Percentiles rank a stretch among this genome's conserved stretches.
These are phyloP conservation scores for Stichopus horrens DNA, from an alignment of 53 echinoderm and acorn worm species.

Conservation along the genomic window DNA sequence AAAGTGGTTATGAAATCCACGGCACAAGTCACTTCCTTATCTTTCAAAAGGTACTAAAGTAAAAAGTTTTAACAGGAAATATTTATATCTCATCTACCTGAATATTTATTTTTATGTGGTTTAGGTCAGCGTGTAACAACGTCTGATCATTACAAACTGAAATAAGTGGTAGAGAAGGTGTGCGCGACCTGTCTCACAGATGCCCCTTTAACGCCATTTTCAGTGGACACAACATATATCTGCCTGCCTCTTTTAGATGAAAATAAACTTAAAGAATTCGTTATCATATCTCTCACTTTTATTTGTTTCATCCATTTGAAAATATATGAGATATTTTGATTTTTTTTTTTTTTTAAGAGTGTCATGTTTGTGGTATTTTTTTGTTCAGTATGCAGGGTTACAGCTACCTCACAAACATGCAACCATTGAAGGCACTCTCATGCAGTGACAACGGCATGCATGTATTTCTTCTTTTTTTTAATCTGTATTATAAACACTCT, in stretches of 20 bases:
- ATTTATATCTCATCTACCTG: too few relatives aligned
- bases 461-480: neutral
- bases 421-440: neutral
- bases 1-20: too few relatives aligned
- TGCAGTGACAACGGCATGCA: neutral
- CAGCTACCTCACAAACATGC: slow-evolving; percentile 39
- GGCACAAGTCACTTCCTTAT: too few relatives aligned
- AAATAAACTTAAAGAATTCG: neutral
- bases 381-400: slow-evolving; percentile 35
- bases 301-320: neutral
- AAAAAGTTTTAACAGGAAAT: too few relatives aligned
- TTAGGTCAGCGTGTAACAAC: too few relatives aligned
- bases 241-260: slow-evolving; percentile 2
- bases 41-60: too few relatives aligned
- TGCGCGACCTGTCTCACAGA: neutral
- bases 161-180: neutral
- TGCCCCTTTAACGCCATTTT: slow-evolving; percentile 19
- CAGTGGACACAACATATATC: neutral
- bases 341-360: neutral
- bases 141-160: neutral
- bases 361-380: neutral
- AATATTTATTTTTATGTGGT: too few relatives aligned
- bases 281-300: neutral
- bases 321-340: neutral
- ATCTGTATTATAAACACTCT: slow-evolving; percentile 18